A percentile compares a stretch with the other conserved stretches of the same genome.
These are phyloP conservation scores for Cossypha heuglini DNA, from an alignment of 2,797 vertebrate species.

Conservation along the genomic window DNA sequence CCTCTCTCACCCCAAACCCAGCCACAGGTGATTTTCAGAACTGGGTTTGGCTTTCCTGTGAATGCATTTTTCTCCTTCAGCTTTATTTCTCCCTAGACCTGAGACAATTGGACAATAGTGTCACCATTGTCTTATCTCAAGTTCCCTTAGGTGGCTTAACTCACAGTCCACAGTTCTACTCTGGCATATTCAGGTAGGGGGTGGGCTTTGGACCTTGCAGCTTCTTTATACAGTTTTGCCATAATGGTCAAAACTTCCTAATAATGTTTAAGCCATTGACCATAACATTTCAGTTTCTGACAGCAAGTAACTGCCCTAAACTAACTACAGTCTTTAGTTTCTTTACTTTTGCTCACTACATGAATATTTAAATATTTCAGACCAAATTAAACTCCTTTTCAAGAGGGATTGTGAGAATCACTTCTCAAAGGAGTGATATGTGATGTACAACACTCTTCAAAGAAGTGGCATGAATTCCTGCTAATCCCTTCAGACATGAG, in stretches of 20 bases:
- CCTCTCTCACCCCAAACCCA: rapidly evolving
- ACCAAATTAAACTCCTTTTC: neutral
- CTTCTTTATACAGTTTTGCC: neutral
- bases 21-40: neutral
- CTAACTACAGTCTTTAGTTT: neutral
- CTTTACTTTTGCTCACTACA: neutral
- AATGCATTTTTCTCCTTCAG: neutral
- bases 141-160: neutral
- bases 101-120: neutral
- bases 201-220: rapidly evolving
- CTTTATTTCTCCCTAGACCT: neutral
- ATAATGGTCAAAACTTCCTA: neutral
- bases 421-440: neutral
- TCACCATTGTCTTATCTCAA: neutral
- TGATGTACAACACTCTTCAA: neutral
- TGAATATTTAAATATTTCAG: neutral
- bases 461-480: neutral
- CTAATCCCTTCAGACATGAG: neutral
- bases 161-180: neutral
- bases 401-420: neutral
- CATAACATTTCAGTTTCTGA: neutral
- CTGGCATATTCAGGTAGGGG: neutral
- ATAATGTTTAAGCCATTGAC: neutral
- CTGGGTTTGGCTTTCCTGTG: neutral
- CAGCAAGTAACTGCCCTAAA: neutral